These are phyloP conservation scores for Craniophora ligustri DNA, from an alignment of 2,888 invertebrate species.

Conservation along the genomic window DNA sequence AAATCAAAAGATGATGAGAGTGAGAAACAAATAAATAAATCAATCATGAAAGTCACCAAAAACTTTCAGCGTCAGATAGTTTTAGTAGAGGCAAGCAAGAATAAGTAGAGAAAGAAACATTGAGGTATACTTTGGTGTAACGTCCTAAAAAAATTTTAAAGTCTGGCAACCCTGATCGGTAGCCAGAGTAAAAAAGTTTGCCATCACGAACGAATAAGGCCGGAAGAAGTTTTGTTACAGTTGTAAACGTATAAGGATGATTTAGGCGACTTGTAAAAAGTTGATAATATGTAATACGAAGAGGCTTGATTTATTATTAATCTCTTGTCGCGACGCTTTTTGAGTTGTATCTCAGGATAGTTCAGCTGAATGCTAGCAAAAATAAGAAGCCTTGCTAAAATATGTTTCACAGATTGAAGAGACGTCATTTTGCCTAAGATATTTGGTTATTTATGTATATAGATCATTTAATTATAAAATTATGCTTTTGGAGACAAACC, in stretches of 20 bases:
- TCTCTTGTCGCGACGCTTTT: constrained; percentile 46
- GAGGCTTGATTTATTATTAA: constrained; percentile 62
- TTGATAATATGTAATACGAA: constrained; percentile 68
- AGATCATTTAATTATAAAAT: no score
- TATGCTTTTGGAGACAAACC: no score
- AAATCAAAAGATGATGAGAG: no score
- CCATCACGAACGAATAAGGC: constrained; percentile 61
- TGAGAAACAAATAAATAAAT: no score
- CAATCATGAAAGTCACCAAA: no score
- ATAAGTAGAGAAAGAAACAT: no score
- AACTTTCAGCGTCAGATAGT: no score
- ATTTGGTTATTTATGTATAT: no score
- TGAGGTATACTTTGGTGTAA: neutral
- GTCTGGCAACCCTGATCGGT: constrained; percentile 20
- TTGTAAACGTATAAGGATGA: constrained; percentile 82
- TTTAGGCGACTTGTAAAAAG: constrained; percentile 79
- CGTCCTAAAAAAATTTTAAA: neutral
- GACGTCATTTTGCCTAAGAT: no score
- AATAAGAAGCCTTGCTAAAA: no score
- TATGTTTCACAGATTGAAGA: no score
- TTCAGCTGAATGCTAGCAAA: constrained; percentile 32
- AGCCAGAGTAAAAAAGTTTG: constrained; percentile 72
- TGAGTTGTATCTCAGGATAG: constrained; percentile 42
- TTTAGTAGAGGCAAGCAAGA: no score
- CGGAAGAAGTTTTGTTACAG: constrained; percentile 77